These are phyloP conservation scores for Eleutherodactylus coqui DNA, from an alignment of 2,797 vertebrate genomes.

Conservation along the genomic window DNA sequence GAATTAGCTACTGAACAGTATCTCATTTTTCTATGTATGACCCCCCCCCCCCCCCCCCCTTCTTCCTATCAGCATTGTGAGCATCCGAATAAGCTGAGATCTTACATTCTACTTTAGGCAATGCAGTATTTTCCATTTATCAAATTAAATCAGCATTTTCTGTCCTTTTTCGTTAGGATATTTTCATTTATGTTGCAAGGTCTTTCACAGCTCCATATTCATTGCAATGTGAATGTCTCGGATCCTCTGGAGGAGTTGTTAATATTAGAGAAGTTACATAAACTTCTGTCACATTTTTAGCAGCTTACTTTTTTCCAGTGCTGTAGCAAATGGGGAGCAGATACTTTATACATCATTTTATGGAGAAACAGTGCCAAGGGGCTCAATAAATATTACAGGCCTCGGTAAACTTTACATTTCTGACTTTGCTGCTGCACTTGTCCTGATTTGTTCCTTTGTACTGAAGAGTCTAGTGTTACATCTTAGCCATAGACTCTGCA, in stretches of 20 bases:
- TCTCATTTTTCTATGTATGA: neutral
- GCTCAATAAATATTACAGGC: neutral
- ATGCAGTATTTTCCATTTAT: neutral
- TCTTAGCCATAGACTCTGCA: neutral
- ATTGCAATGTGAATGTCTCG: neutral
- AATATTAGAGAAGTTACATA: conserved; percentile 26
- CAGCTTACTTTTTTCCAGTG: conserved; percentile 3
- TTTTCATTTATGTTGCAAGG: neutral
- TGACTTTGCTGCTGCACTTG: neutral
- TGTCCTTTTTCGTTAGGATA: neutral
- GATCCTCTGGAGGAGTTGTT: conserved; percentile 18
- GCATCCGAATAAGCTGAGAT: neutral
- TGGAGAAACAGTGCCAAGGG: neutral
- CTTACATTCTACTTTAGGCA: neutral
- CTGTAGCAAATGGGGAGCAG: neutral
- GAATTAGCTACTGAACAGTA: neutral
- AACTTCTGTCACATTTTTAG: conserved; percentile 13
- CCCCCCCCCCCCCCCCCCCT: neutral
- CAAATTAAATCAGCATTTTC: conserved; percentile 5
- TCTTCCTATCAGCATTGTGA: no score
- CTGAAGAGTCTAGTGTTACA: neutral
- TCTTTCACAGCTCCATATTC: conserved; percentile 25
- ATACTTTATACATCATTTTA: conserved; percentile 12
- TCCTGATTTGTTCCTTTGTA: neutral
- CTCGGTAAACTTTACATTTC: neutral